These are phyloP conservation scores for Corydoras sp. DNA, from an alignment of 2,113 vertebrate genomes.

Conservation along the genomic window DNA sequence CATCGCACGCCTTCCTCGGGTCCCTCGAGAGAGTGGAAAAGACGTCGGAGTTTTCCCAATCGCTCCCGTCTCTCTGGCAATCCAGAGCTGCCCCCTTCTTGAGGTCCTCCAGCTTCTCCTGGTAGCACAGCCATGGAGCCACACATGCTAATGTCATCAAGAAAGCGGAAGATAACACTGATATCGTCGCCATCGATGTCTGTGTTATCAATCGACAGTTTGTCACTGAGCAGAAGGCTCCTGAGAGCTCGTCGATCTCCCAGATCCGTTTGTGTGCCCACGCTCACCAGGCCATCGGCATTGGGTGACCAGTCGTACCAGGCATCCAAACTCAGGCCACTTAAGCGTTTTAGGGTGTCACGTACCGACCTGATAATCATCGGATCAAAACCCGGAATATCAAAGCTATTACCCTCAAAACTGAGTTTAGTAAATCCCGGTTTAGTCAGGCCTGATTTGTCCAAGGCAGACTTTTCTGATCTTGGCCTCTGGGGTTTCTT, in stretches of 20 bases:
- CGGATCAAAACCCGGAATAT: slow-evolving; percentile 42
- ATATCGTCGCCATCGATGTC: slow-evolving; percentile 88
- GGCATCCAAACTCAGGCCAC: slow-evolving; percentile 40
- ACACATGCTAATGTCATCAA: slow-evolving; percentile 93
- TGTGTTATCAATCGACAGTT: slow-evolving; percentile 87
- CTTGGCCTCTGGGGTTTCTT: slow-evolving; percentile 17
- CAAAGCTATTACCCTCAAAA: slow-evolving; percentile 33
- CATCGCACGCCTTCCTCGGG: slow-evolving; percentile 82
- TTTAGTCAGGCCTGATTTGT: slow-evolving; percentile 34
- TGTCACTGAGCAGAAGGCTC: slow-evolving; percentile 70
- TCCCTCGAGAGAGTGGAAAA: slow-evolving; percentile 66
- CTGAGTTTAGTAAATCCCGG: slow-evolving; percentile 23
- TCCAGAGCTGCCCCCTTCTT: slow-evolving; percentile 26
- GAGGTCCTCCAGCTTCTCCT: slow-evolving; percentile 69
- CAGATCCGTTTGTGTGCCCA: slow-evolving; percentile 87
- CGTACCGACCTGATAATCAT: slow-evolving; percentile 34
- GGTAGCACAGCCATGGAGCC: slow-evolving; percentile 85
- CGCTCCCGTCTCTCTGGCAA: slow-evolving; percentile 68
- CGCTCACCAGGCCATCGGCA: slow-evolving; percentile 66
- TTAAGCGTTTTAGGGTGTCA: slow-evolving; percentile 41
- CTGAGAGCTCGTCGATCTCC: slow-evolving; percentile 73
- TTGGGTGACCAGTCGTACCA: slow-evolving; percentile 44
- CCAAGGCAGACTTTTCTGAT: slow-evolving; percentile 38
- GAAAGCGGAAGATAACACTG: slow-evolving; percentile 92
- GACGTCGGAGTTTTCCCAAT: slow-evolving; percentile 68